Percentiles rank a stretch among this genome's conserved stretches.
These are phyloP conservation scores for Parasteatoda tepidariorum DNA, from an alignment of 1,140 invertebrate species.

Conservation along the genomic window DNA sequence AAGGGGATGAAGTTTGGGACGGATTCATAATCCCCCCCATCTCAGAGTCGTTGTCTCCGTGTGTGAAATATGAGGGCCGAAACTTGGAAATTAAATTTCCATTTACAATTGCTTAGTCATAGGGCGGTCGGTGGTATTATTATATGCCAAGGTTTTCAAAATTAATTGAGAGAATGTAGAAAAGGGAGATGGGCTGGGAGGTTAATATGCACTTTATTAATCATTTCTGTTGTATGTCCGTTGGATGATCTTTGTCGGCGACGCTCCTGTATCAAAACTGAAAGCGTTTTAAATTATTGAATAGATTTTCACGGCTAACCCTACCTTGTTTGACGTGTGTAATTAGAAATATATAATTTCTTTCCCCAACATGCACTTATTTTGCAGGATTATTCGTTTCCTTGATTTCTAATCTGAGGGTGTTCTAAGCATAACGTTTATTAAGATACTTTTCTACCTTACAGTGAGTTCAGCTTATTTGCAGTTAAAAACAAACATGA, in stretches of 20 bases:
- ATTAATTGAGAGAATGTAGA: constrained; percentile 42
- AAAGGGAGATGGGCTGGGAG: constrained; percentile 5
- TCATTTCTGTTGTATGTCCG: constrained; percentile 25
- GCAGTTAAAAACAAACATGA: too few species aligned
- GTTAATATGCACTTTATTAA: constrained; percentile 57
- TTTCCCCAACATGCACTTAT: background rate
- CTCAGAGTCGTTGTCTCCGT: background rate
- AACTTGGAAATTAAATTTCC: constrained; percentile 58
- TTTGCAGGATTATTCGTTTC: background rate
- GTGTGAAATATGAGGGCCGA: constrained; percentile 53
- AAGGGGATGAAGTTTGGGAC: background rate
- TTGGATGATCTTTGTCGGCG: background rate
- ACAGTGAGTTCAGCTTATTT: too few species aligned
- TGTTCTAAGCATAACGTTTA: background rate
- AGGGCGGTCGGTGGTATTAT: constrained; percentile 19
- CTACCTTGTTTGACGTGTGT: background rate
- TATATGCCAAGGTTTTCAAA: constrained; percentile 47
- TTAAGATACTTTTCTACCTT: too few species aligned
- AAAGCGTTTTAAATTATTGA: background rate
- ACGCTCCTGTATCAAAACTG: background rate
- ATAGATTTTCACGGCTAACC: background rate
- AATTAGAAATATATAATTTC: background rate
- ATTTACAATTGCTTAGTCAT: constrained; percentile 42
- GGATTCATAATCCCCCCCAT: constrained; percentile 13
- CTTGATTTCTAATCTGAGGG: background rate